Percentiles rank a stretch among this genome's conserved stretches.
phyloP scores from a whole-genome alignment of 1,140 invertebrate species.

The Holotrichia oblita region DNA sequence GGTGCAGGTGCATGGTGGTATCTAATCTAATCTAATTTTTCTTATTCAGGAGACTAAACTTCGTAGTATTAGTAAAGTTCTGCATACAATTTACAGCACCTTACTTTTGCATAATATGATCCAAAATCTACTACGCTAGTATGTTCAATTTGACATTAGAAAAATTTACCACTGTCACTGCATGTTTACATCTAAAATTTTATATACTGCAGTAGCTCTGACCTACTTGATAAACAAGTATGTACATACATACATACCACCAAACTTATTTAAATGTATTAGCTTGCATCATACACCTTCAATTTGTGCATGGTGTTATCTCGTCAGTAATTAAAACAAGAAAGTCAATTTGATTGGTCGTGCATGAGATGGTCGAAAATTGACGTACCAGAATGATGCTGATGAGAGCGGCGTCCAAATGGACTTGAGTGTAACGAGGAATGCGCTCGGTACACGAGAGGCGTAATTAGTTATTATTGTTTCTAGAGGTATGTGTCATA shows the following conservation, averaged over 20 bases:
- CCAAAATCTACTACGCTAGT: too few species aligned
- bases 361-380: slow-evolving; percentile 23
- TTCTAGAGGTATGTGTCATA: slow-evolving; percentile 22
- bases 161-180: too few species aligned
- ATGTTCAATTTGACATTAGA: too few species aligned
- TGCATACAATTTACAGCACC: too few species aligned
- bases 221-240: background rate
- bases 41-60: too few species aligned
- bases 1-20: too few species aligned
- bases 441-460: background rate
- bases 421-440: background rate
- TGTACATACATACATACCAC: background rate
- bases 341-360: slow-evolving; percentile 14
- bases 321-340: slow-evolving; percentile 17
- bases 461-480: slow-evolving; percentile 29
- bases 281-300: background rate
- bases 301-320: background rate
- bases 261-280: background rate
- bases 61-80: too few species aligned
- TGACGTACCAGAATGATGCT: background rate
- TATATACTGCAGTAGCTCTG: too few species aligned
- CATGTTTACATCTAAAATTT: too few species aligned
- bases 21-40: too few species aligned
- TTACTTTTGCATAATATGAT: too few species aligned
- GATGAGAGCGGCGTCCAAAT: background rate